Conservation (phyloP, 2,113 vertebrate species). For the Syngnathoides biaculeatus region DNA sequence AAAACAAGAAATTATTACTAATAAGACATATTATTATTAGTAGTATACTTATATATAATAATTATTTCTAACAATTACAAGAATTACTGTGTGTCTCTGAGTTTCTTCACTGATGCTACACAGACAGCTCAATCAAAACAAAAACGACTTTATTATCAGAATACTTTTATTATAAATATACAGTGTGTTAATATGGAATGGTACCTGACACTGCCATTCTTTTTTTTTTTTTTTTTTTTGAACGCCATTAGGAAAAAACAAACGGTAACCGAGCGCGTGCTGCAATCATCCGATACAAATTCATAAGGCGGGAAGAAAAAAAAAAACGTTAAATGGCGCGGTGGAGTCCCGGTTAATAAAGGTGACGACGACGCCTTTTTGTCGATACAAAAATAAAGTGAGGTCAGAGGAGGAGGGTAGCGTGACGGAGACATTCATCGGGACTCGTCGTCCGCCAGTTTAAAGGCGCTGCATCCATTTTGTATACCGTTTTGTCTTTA, state of each 20-base stretch:
- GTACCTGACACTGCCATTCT: conserved; percentile 58
- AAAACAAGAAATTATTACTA: too few species aligned
- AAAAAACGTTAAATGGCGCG: background rate
- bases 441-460: background rate
- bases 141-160: conserved; percentile 27
- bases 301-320: background rate
- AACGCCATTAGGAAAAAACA: conserved; percentile 24
- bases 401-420: conserved; percentile 18
- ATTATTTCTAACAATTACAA: too few species aligned
- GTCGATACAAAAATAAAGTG: background rate
- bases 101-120: too few species aligned
- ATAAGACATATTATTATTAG: too few species aligned
- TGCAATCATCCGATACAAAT: conserved; percentile 7
- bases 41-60: too few species aligned
- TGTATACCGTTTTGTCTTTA: too few species aligned
- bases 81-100: too few species aligned
- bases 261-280: conserved; percentile 21
- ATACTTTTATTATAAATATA: conserved; percentile 69
- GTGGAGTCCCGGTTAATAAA: background rate
- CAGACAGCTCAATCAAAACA: too few species aligned
- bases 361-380: background rate
- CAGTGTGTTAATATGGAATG: conserved; percentile 66
- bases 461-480: background rate
- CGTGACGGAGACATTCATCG: conserved; percentile 37
- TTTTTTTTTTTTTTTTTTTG: conserved; percentile 26